A percentile compares a stretch with the other conserved stretches of the same genome.
Conservation (phyloP, 2,888 invertebrate genomes). For the Pasiphila rectangulata region DNA sequence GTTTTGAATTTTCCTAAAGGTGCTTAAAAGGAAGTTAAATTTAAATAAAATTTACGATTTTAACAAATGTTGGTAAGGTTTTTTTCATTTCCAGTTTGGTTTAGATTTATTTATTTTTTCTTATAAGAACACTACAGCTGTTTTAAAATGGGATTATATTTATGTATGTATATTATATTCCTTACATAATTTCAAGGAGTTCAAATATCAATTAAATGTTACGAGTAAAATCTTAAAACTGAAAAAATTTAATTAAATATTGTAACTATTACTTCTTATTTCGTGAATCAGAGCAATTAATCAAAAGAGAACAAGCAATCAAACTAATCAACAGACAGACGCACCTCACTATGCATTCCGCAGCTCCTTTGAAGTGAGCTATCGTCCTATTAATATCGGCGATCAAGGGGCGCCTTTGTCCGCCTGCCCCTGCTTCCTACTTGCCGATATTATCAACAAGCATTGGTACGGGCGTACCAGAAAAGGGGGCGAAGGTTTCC, state of each 20-base stretch:
- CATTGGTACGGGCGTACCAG: not conserved
- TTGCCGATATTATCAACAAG: slow-evolving; percentile 27
- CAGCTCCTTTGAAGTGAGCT: slow-evolving; percentile 36
- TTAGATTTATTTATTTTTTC: no score
- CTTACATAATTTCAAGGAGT: no score
- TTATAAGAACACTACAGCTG: no score
- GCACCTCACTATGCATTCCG: slow-evolving; percentile 37
- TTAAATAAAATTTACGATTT: no score
- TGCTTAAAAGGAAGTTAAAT: no score
- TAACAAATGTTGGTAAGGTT: no score
- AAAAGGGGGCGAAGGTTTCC: not conserved
- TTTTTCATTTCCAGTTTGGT: no score
- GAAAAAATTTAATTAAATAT: not conserved
- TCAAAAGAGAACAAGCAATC: no score
- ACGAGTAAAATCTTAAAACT: not conserved
- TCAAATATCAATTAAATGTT: no score
- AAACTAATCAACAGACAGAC: slow-evolving; percentile 11
- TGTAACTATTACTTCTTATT: not conserved
- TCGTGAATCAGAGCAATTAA: slow-evolving; percentile 5
- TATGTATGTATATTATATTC: not conserved
- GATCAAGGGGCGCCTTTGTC: slow-evolving; percentile 26
- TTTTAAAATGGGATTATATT: no score
- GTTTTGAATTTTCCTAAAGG: no score
- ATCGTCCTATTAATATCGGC: slow-evolving; percentile 37
- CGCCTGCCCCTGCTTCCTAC: slow-evolving; percentile 30